Conservation (phyloP, 1,140 invertebrate species). For the Papilio dardanus region DNA sequence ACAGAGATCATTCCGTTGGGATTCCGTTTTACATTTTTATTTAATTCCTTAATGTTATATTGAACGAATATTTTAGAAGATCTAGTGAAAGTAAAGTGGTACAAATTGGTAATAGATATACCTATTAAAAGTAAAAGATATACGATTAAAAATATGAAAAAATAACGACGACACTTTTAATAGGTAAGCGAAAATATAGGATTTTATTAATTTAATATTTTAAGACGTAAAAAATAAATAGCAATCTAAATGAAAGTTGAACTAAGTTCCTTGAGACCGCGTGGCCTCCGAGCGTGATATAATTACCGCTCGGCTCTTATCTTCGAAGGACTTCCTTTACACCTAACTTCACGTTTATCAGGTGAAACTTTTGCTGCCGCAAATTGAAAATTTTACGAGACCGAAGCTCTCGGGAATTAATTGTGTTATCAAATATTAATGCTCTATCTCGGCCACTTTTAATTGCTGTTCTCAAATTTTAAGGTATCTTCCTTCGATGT, state of each 20-base stretch:
- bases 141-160: not conserved
- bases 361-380: conserved; percentile 69
- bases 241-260: conserved; percentile 32
- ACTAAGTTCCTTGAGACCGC: conserved; percentile 46
- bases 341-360: conserved; percentile 75
- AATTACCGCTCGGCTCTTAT: conserved; percentile 64
- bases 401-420: conserved; percentile 64
- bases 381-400: conserved; percentile 80
- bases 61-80: not conserved
- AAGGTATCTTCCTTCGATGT: conserved; percentile 41
- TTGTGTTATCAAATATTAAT: conserved; percentile 79
- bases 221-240: no score
- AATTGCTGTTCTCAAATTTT: conserved; percentile 61
- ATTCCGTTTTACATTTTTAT: conserved; percentile 1
- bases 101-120: not conserved
- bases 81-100: not conserved
- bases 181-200: not conserved
- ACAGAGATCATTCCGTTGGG: conserved; percentile 4
- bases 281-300: conserved; percentile 43
- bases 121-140: not conserved
- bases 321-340: conserved; percentile 63
- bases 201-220: not conserved
- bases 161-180: not conserved
- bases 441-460: conserved; percentile 61
- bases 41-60: not conserved